Evolutionary conservation across 1,140 invertebrate genomes (phyloP), one percentile per base, ranked within the genome.

Genomic region (Micrasema minimum): DNA sequence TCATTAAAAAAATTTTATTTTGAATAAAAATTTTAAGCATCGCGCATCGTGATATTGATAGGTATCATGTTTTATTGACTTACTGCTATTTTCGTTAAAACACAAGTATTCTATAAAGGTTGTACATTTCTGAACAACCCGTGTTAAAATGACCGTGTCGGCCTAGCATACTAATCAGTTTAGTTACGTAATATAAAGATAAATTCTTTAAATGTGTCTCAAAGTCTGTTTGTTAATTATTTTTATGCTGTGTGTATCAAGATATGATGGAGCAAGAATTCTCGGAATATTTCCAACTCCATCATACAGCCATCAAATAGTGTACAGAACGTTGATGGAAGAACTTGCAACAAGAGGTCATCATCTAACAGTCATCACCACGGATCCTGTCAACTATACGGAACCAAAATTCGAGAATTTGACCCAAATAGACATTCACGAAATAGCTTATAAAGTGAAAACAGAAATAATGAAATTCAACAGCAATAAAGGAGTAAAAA

Each of bases 281-380:
- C 75, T 90, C 16, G 83, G 79, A 0, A 75, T 86, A 0, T 78
- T 86, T 50, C 79, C 86, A 3, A 78, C 77, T 11, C 79, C 86
- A 0, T 85, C 85, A 0, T 80, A 84, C 59, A 89, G 87, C 72
- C 88, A 90, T 75, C 87, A 88, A 78, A 76, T 86, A 6, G 82
- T 86, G 0, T 86, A 82, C 65, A 74, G 80, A 65, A 77, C 82
- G 12, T 20, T 87, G 2, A 80, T 79, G 9, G 76, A 78, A 66
- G 82, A 80, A 46, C 74, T 88, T 37, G 79, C 77, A 0, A 81
- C 78, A 31, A 76, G 79, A 53, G 86, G 85, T 10, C 86, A 88
- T 75, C 77, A 85, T 66, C 76, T 88, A 0, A 79, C 80, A 1
- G 75, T 80, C 0, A 72, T 82, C 0, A 83, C 82, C 14, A 68